These are phyloP conservation scores for Polyodon spathula DNA, from an alignment of 2,113 vertebrate genomes.

Conservation along the genomic window DNA sequence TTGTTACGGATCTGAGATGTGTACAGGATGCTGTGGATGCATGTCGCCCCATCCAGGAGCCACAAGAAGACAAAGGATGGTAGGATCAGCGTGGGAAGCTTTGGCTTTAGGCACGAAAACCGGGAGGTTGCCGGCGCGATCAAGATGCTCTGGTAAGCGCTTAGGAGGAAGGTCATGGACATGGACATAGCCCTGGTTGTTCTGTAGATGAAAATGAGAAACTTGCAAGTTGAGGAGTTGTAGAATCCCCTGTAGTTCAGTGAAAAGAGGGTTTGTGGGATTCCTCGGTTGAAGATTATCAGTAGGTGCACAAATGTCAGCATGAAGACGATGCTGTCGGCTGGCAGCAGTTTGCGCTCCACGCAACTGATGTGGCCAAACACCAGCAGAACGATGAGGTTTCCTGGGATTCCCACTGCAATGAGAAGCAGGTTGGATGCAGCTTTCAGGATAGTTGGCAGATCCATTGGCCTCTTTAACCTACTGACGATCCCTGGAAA, in stretches of 20 bases:
- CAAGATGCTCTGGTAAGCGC: constrained; percentile 17
- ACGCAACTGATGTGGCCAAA: too few relatives aligned
- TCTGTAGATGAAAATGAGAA: constrained; percentile 21
- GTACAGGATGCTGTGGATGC: background rate
- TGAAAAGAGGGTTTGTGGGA: too few relatives aligned
- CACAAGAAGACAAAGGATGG: background rate
- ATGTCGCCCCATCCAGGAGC: background rate
- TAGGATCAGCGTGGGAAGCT: background rate
- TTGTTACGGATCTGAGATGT: background rate
- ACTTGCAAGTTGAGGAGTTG: constrained; percentile 12
- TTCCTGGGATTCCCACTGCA: constrained; percentile 22
- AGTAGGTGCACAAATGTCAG: background rate
- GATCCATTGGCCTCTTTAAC: too few relatives aligned
- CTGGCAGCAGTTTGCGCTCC: background rate
- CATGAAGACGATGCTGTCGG: background rate
- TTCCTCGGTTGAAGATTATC: too few relatives aligned
- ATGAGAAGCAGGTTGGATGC: too few relatives aligned
- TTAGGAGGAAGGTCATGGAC: constrained; percentile 21
- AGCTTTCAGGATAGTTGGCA: too few relatives aligned
- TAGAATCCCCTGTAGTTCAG: background rate
- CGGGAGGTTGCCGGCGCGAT: constrained; percentile 8
- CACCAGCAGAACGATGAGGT: too few relatives aligned
- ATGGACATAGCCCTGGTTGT: constrained; percentile 22
- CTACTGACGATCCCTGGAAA: too few relatives aligned
- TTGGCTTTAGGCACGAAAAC: background rate